Conservation (phyloP, 2,113 vertebrate species). For the Anser cygnoides region DNA sequence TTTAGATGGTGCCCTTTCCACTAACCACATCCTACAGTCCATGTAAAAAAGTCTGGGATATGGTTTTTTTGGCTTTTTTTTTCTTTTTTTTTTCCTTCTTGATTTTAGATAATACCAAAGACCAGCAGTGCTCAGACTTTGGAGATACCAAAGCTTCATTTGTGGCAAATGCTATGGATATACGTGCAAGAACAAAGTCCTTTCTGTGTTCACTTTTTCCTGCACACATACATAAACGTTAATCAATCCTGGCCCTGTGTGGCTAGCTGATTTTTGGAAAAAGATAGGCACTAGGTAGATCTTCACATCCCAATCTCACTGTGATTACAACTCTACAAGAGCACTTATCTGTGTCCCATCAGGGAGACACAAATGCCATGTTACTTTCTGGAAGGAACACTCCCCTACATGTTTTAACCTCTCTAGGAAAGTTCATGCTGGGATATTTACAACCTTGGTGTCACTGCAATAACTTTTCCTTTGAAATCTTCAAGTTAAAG, state of each 20-base stretch:
- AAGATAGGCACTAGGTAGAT: not conserved
- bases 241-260: not conserved
- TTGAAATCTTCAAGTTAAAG: constrained; percentile 16
- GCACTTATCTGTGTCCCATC: not conserved
- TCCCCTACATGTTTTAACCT: not conserved
- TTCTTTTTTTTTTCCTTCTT: not conserved
- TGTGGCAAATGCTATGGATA: not conserved
- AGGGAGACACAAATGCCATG: not conserved
- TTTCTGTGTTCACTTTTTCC: not conserved
- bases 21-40: not conserved
- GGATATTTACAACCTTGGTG: not conserved
- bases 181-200: not conserved
- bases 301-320: not conserved
- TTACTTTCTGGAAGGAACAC: not conserved
- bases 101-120: not conserved
- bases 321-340: not conserved
- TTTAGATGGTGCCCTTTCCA: not conserved
- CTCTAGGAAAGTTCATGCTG: not conserved
- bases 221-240: not conserved
- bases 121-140: not conserved
- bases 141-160: not conserved
- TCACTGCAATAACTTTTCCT: not conserved
- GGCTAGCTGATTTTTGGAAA: not conserved
- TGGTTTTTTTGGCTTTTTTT: not conserved
- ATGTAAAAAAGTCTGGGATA: not conserved